Evolutionary conservation across 2,888 invertebrate genomes (phyloP), one percentile per base, ranked within the genome.

Genomic region (Ophioninae sp.): DNA sequence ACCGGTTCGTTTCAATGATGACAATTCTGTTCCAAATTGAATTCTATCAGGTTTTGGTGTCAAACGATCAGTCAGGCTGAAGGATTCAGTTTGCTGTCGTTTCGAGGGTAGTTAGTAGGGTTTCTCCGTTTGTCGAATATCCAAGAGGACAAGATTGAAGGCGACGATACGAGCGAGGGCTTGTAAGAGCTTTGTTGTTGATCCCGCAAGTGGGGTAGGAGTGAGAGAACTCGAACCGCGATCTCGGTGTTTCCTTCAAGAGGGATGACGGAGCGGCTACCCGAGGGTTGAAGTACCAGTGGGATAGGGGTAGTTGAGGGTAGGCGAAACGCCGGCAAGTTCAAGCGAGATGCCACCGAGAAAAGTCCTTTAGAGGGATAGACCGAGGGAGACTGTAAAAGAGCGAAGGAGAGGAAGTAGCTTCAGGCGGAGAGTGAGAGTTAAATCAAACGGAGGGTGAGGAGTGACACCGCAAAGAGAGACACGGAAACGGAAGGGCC

Each of bases 401-500:
- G 85, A 86, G 71, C 41, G 51, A 51, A 56, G 39, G 37, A 20
- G 65, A 64, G 81, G 75, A 61, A 68, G 77, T 71, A 65, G 71
- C 44, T 51, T 68, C 39, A 74, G 81, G 80, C 79, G 44, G 68
- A 68, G 68, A 68, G 22, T 44, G 68, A 85, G 83, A 76, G 79
- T 80, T 9, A 74, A 82, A 73, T 82, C 84, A 82, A 84, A 61
- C 78, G 85, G 83, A 80, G 85, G 86, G 81, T 85, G 86, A 75
- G 58, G 56, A 30, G 41, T 44, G 59, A 56, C 79, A 73, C 85
- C 85, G 83, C 85, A 85, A 77, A 82, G 72, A 84, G 74, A 67
- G 74, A 82, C 84, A 85, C 77, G 79, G 88, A 82, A 86, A 87
- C 86, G 87, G 87, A 85, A 87, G 77, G 65, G 81, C 78, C 81